Base-by-base conservation (phyloP, 2,113 vertebrate species). In the Propithecus coquereli region DNA sequence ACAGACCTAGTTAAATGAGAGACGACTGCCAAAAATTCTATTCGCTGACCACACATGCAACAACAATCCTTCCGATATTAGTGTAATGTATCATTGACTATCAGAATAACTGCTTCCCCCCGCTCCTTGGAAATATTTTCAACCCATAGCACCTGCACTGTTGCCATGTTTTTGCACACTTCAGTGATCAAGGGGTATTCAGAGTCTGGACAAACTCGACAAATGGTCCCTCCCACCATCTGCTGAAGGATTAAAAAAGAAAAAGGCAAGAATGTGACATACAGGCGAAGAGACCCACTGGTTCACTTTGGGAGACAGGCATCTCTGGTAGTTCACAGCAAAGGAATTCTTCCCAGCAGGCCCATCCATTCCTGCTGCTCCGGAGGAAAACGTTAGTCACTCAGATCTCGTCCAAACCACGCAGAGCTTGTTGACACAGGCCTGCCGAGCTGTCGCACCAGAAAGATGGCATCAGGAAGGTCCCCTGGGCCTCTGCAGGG, bases 1-100 rank as follows among this genome's bases (percentile, higher is more conserved):
- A 95, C 66, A 97, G 95, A 96, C 81, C 91, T 68, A 93, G 97
- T 98, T 93, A 89, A 97, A 95, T 85, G 98, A 98, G 93, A 98
- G 93, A 95, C 0, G 0, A 83, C 97, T 98, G 98, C 98, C 98
- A 98, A 97, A 90, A 97, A 94, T 97, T 98, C 91, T 81, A 85
- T 91, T 96, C 93, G 95, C 93, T 98, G 97, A 98, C 94, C 63
- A 54, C n/a, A 66, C 43, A 52, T 27, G 80, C 77, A 95, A 96
- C 66, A 90, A 91, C 94, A 91, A 94, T 95, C 79, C 95, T 98
- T 95, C 50, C 40, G 76, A 94, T 97, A 96, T 96, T 95, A 97
- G 95, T 79, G 71, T 82, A 94, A 96, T 94, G 95, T 65, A 95
- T 97, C 94, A 87, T 96, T 97, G 96, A 93, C 97, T 97, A 96